These are phyloP conservation scores for Muricea muricata DNA, from an alignment of 92 coral and sea anemone genomes.

Conservation along the genomic window DNA sequence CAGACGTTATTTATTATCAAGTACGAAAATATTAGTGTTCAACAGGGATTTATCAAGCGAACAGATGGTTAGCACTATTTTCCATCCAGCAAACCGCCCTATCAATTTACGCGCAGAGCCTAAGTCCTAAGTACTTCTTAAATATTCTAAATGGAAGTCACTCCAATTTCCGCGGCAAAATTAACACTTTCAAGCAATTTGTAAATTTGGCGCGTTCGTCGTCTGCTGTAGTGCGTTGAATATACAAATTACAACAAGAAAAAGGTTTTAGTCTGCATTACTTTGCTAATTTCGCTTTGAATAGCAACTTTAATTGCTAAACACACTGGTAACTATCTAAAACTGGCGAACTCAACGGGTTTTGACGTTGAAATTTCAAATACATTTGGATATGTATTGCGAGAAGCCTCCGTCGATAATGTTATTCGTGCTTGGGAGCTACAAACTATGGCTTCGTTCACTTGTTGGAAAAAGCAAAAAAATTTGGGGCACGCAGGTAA, in stretches of 20 bases:
- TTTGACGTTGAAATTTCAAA: background rate
- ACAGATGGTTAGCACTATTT: conserved; percentile 2
- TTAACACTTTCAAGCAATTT: background rate
- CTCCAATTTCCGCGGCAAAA: background rate
- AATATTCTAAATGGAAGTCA: background rate
- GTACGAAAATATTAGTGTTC: no score
- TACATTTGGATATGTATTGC: background rate
- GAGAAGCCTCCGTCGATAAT: background rate
- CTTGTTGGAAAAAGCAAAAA: background rate
- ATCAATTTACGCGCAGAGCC: background rate
- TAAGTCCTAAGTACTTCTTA: background rate
- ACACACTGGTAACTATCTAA: background rate
- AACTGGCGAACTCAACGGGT: background rate
- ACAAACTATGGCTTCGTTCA: background rate
- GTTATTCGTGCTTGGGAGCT: background rate
- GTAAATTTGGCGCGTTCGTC: background rate
- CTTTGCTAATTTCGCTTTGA: background rate
- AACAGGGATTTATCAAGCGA: no score
- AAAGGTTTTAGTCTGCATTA: background rate
- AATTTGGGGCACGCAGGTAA: background rate
- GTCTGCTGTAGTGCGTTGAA: background rate
- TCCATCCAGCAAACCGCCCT: conserved; percentile 15
- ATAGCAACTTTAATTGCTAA: no score
- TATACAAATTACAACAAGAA: background rate
- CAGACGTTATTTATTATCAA: no score